Conservation (phyloP, 2,113 vertebrate genomes). For the Antechinus stuartii region DNA sequence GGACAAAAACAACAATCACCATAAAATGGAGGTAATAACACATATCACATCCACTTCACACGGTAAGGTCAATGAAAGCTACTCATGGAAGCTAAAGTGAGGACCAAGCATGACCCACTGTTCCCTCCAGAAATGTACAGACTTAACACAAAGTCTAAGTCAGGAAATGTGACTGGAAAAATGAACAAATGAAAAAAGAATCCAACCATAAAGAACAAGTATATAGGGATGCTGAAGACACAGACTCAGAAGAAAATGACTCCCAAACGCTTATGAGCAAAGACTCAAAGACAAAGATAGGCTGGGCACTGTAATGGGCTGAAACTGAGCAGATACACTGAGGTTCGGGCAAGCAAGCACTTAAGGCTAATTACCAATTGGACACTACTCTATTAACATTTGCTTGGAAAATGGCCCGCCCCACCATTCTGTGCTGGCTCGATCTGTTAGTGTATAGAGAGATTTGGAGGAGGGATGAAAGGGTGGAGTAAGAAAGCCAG, state of each 20-base stretch:
- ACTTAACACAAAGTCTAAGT: neutral
- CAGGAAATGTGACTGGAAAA: neutral
- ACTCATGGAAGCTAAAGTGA: neutral
- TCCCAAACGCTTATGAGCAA: neutral
- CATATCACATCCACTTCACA: neutral
- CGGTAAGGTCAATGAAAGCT: neutral
- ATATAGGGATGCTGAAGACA: neutral
- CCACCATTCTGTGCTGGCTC: too few species aligned
- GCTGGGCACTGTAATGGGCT: too few species aligned
- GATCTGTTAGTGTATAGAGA: too few species aligned
- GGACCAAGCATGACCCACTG: neutral
- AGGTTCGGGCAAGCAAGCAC: too few species aligned
- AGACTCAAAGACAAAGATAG: neutral
- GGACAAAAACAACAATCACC: too few species aligned
- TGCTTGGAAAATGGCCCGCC: too few species aligned
- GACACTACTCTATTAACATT: too few species aligned
- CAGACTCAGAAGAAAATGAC: neutral
- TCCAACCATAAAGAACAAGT: neutral
- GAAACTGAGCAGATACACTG: too few species aligned
- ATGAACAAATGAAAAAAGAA: neutral
- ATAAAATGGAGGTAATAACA: neutral
- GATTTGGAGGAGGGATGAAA: too few species aligned
- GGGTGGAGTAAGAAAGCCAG: too few species aligned
- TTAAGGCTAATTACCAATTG: too few species aligned
- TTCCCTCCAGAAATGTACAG: neutral